Percentiles rank a stretch among this genome's conserved stretches.
These are phyloP conservation scores for Oligia latruncula DNA, from an alignment of 2,888 invertebrate species.

Conservation along the genomic window DNA sequence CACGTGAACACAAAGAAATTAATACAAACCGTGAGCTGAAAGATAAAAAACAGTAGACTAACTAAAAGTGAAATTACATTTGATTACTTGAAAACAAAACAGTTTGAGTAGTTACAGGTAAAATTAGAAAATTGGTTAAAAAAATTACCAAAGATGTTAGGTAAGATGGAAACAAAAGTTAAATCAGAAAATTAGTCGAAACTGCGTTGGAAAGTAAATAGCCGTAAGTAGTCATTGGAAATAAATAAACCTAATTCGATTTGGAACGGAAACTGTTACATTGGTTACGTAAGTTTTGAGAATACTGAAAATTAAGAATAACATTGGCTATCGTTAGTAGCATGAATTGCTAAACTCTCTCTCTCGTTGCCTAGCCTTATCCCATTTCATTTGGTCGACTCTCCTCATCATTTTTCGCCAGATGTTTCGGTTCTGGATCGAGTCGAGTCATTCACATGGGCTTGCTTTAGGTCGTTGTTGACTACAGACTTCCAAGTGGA, in stretches of 20 bases:
- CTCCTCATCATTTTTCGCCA: neutral
- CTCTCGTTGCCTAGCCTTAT: neutral
- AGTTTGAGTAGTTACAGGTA: neutral
- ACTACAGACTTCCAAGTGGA: neutral
- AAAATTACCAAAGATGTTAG: constrained; percentile 15
- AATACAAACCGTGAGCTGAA: neutral
- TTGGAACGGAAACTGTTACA: constrained; percentile 20
- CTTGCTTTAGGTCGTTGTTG: neutral
- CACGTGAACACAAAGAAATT: neutral
- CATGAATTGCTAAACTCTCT: neutral
- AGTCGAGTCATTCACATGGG: neutral
- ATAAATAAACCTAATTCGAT: constrained; percentile 49
- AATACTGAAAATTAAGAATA: constrained; percentile 5
- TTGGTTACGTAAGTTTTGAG: constrained; percentile 26
- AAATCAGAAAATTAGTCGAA: constrained; percentile 37
- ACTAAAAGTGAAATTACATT: constrained; percentile 28
- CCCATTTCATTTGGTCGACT: neutral
- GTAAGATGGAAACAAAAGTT: constrained; percentile 50
- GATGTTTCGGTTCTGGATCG: neutral
- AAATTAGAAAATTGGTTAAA: constrained; percentile 19
- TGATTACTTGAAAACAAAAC: constrained; percentile 28
- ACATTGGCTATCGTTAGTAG: neutral
- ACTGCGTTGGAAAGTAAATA: constrained; percentile 44
- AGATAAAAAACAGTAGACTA: neutral
- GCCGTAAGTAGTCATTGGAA: constrained; percentile 33